Conservation (phyloP, 2,888 invertebrate genomes). For the Cryptocheilus praepositus region DNA sequence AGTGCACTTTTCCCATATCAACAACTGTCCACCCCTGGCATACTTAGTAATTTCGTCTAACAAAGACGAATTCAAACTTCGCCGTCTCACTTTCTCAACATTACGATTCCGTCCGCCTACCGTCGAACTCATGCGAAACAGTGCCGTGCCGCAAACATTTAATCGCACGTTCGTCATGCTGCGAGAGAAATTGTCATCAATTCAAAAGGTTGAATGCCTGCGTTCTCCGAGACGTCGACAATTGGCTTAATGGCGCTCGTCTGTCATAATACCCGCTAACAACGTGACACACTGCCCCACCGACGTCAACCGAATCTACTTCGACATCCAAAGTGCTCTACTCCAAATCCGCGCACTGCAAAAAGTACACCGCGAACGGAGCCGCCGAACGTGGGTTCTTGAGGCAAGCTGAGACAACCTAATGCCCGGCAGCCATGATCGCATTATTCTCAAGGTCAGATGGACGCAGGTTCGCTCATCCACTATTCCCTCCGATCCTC, state of each 20-base stretch:
- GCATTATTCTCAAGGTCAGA: constrained; percentile 4
- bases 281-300: constrained; percentile 17
- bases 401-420: no score
- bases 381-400: no score
- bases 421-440: background rate
- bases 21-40: no score
- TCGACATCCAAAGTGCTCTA: no score
- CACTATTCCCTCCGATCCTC: background rate
- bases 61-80: no score
- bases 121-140: no score
- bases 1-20: no score
- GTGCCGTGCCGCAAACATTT: constrained; percentile 13
- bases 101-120: no score
- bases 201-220: constrained; percentile 14
- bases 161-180: background rate
- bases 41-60: no score
- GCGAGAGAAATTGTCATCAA: constrained; percentile 7
- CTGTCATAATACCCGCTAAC: constrained; percentile 20
- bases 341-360: no score
- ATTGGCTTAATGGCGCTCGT: constrained; percentile 22
- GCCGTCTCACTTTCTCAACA: no score
- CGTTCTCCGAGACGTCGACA: constrained; percentile 1
- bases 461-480: constrained; percentile 6
- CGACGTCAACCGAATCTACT: constrained; percentile 3
- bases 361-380: no score